phyloP scores from a whole-genome alignment of 2,113 vertebrate species.

The Vulpes vulpes region DNA sequence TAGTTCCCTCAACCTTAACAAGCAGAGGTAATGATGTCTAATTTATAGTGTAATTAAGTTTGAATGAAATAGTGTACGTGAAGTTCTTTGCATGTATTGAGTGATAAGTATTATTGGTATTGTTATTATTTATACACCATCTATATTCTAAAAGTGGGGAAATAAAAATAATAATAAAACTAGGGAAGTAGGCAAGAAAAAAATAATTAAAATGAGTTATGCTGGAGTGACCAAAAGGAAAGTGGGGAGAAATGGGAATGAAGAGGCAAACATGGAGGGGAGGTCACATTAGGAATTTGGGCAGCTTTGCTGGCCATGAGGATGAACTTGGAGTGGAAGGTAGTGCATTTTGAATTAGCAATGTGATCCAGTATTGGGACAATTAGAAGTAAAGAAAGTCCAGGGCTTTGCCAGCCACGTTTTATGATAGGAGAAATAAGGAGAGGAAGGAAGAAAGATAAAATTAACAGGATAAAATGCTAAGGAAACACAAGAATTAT shows the following conservation, averaged over 20 bases:
- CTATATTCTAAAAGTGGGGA: background rate
- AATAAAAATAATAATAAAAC: background rate
- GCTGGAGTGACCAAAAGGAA: background rate
- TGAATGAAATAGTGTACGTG: background rate
- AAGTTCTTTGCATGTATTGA: background rate
- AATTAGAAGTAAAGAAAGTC: background rate
- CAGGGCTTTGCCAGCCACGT: background rate
- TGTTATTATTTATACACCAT: background rate
- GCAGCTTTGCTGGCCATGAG: background rate
- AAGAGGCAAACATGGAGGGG: background rate
- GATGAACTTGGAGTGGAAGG: background rate
- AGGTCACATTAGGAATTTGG: background rate
- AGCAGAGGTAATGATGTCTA: background rate
- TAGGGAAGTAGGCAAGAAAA: background rate
- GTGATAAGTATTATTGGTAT: background rate
- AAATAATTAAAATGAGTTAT: background rate
- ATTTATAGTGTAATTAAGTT: background rate
- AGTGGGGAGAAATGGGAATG: background rate
- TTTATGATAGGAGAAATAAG: background rate
- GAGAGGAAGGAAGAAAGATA: background rate
- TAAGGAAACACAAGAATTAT: background rate
- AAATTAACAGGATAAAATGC: background rate
- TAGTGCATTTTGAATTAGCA: background rate
- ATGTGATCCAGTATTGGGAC: background rate
- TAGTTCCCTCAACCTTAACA: background rate